A percentile compares a stretch with the other conserved stretches of the same genome.
phyloP scores from a whole-genome alignment of 2,888 invertebrate species.

The Cyrtodaria siliqua region DNA sequence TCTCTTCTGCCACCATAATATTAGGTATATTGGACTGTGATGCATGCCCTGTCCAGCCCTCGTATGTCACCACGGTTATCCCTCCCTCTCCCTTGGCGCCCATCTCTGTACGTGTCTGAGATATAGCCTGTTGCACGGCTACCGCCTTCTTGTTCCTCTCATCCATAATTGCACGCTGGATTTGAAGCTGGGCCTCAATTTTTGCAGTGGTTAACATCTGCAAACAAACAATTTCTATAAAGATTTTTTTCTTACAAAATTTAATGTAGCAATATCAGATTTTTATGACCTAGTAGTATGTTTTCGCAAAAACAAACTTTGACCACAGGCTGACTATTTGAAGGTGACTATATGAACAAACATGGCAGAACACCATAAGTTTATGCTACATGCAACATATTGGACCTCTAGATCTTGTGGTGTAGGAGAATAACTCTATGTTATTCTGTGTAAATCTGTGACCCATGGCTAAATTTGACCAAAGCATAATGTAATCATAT shows the following conservation, averaged over 20 bases:
- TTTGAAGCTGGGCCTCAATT: slow-evolving; percentile 83
- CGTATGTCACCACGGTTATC: slow-evolving; percentile 77
- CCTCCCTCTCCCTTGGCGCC: slow-evolving; percentile 79
- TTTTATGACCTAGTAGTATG: too few relatives aligned
- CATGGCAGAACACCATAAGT: too few relatives aligned
- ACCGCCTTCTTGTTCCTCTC: slow-evolving; percentile 84
- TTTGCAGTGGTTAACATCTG: slow-evolving; percentile 83
- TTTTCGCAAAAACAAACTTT: too few relatives aligned
- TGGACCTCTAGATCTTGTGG: too few relatives aligned
- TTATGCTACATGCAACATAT: too few relatives aligned
- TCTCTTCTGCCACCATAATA: slow-evolving; percentile 73
- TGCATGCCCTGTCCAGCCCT: slow-evolving; percentile 58
- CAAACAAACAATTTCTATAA: slow-evolving; percentile 20
- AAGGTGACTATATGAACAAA: too few relatives aligned
- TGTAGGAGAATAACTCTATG: too few relatives aligned
- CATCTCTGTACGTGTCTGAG: slow-evolving; percentile 79
- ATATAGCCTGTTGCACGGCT: slow-evolving; percentile 83
- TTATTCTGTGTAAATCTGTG: too few relatives aligned
- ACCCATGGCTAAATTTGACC: too few relatives aligned
- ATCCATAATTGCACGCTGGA: slow-evolving; percentile 83
- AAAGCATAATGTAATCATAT: too few relatives aligned
- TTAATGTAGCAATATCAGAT: background rate
- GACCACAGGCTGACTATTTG: too few relatives aligned
- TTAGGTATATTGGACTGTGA: slow-evolving; percentile 66
- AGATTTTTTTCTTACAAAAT: background rate